Base-by-base conservation (phyloP, 2,888 invertebrate species). In the Chymomyza procnemis region DNA sequence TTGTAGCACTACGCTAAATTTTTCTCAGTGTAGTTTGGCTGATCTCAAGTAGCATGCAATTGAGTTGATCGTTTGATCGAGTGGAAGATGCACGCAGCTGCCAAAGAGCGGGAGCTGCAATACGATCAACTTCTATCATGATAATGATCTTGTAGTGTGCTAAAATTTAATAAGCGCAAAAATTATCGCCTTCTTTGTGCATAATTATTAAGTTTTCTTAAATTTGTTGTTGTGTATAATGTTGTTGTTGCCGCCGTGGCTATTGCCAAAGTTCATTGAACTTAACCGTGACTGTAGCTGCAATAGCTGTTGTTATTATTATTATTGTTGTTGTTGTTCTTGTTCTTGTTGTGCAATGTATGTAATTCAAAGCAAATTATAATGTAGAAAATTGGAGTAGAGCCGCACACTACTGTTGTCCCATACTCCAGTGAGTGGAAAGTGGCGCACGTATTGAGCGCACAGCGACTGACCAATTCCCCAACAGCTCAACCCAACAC, bases 91-190 rank as follows among this genome's bases (percentile, higher is more conserved):
- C 50, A 61, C 18, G 6, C 21, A 56, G 54, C 55, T 46, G 55
- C 46, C 41, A 63, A 63, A 22, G 47, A 56, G 30, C 22, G 14
- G 61, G 61, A 67, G 64, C 59, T 60, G 21, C 72, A 67, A 62
- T 61, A 67, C 56, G 56, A 58, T 52, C 26, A 47, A 55, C 41
- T 47, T 8, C 64, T 64, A 67, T 68, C 56, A 65, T 71, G 52
- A 71, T 71, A 61, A 19, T 54, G 58, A 19, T 62, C 50, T 68
- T 56, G 69, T 67, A 56, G 62, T 76, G 79, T 79, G 79, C 81
- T 81, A 68, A 79, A 81, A 81, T 84, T 81, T 79, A 84, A 81
- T 81, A 81, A 81, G 84, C 81, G 84, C 78, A 84, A 61, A 79
- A 84, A 84, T 77, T 77, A 84, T 79, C 79, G 72, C 71, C 61